A percentile compares a stretch with the other conserved stretches of the same genome.
Evolutionary conservation across 92 coral and sea anemone genomes (phyloP).

Genomic region (Meandrina meandrites): DNA sequence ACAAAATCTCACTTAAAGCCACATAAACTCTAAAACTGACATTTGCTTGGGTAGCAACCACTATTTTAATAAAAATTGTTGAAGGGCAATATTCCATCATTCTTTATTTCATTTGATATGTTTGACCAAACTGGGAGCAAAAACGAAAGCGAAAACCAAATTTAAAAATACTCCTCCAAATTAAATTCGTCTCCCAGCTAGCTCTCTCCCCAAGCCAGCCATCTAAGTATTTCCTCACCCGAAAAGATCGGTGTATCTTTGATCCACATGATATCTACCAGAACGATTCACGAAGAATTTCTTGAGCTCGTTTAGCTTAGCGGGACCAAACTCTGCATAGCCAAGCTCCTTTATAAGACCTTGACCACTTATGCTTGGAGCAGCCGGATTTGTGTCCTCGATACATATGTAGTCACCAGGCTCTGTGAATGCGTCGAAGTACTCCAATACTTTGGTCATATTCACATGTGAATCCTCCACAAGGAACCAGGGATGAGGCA

Average conservation of each 20-base stretch:
- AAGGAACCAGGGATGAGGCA: constrained; percentile 73
- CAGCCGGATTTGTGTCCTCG: constrained; percentile 62
- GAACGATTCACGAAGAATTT: constrained; percentile 50
- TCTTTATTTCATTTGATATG: too few species aligned
- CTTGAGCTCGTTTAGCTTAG: constrained; percentile 35
- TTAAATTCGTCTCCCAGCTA: too few species aligned
- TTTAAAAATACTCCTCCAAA: too few species aligned
- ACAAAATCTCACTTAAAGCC: too few species aligned
- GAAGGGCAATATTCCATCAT: too few species aligned
- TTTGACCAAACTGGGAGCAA: too few species aligned
- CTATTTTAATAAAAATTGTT: too few species aligned
- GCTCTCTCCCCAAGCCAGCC: too few species aligned
- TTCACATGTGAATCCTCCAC: constrained; percentile 65
- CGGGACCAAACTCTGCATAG: constrained; percentile 18
- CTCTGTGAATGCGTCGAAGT: constrained; percentile 49
- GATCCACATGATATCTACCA: constrained; percentile 50
- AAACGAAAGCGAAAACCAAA: too few species aligned
- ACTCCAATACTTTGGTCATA: constrained; percentile 40
- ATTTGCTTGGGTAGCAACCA: too few species aligned
- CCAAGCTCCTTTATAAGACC: constrained; percentile 54
- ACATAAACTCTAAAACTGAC: too few species aligned
- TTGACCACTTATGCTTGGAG: constrained; percentile 8
- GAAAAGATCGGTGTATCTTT: constrained; percentile 56
- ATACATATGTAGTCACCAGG: constrained; percentile 64
- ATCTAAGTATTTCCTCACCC: constrained; percentile 42